These are phyloP conservation scores for Eufriesea mexicana DNA, from an alignment of 1,140 invertebrate genomes.

Conservation along the genomic window DNA sequence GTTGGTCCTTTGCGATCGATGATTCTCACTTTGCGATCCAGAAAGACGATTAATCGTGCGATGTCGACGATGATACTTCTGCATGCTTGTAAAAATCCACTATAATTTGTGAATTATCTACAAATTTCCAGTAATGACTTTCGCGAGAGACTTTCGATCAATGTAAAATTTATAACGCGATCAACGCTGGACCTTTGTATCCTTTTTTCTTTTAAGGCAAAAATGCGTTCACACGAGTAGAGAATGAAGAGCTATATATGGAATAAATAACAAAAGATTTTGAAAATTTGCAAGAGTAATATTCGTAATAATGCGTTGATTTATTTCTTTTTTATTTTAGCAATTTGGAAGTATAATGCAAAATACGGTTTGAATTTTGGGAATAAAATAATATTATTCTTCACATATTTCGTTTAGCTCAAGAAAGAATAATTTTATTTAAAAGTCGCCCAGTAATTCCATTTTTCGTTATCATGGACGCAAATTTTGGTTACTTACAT, in stretches of 20 bases:
- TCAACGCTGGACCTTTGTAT: background rate
- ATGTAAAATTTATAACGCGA: background rate
- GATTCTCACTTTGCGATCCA: conserved; percentile 16
- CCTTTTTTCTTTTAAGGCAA: background rate
- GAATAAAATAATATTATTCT: background rate
- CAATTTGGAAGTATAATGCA: too few relatives aligned
- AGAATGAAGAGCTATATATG: background rate
- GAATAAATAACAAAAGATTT: background rate
- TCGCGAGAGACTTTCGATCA: background rate
- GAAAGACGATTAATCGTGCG: conserved; percentile 21
- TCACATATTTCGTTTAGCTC: background rate
- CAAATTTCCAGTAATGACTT: background rate
- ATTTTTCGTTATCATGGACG: background rate
- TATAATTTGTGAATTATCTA: background rate
- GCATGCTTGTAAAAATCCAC: background rate
- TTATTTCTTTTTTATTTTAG: too few relatives aligned
- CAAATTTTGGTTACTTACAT: background rate
- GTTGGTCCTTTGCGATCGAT: conserved; percentile 63
- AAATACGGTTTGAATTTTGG: background rate
- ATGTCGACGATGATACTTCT: background rate
- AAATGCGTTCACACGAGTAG: background rate
- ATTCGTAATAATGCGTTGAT: background rate
- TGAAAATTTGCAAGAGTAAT: background rate
- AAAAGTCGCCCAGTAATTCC: background rate
- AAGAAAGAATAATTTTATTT: background rate